Evolutionary conservation across 2,797 vertebrate genomes (phyloP).

Genomic region (Falco concolor): DNA sequence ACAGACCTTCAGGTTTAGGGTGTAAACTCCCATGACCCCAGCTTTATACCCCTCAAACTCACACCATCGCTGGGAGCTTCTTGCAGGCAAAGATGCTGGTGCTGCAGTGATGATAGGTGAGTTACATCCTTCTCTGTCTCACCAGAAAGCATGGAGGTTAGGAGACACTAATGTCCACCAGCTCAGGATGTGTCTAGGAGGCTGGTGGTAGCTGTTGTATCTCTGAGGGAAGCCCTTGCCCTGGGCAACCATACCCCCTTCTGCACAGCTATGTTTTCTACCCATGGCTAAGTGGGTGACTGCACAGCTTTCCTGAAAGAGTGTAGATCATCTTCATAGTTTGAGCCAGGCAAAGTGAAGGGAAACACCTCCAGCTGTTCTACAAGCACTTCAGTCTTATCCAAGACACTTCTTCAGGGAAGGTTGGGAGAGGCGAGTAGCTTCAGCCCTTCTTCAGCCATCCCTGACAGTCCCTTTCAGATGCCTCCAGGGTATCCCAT

Average conservation of each 20-base stretch:
- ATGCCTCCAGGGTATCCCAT: background rate
- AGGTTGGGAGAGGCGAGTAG: background rate
- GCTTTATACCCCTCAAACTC: background rate
- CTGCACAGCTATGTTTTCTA: accelerated
- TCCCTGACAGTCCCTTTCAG: background rate
- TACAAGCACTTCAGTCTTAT: background rate
- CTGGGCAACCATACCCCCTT: accelerated
- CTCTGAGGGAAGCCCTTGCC: background rate
- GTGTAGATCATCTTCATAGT: background rate
- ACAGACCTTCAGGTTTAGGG: background rate
- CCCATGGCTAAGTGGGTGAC: background rate
- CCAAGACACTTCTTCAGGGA: background rate
- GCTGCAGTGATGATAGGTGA: background rate
- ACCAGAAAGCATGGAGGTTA: background rate
- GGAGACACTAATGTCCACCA: background rate
- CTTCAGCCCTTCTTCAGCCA: background rate
- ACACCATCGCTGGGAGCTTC: background rate
- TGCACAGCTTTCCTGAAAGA: background rate
- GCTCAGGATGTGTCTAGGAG: background rate
- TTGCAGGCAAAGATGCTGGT: background rate
- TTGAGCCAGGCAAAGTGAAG: background rate
- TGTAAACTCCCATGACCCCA: background rate
- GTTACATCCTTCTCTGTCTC: background rate
- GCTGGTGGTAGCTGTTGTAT: background rate
- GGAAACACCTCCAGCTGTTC: background rate